Evolutionary conservation across 2,888 invertebrate species (phyloP), one percentile per base, ranked within the genome.

Genomic region (Drosophila subsilvestris): DNA sequence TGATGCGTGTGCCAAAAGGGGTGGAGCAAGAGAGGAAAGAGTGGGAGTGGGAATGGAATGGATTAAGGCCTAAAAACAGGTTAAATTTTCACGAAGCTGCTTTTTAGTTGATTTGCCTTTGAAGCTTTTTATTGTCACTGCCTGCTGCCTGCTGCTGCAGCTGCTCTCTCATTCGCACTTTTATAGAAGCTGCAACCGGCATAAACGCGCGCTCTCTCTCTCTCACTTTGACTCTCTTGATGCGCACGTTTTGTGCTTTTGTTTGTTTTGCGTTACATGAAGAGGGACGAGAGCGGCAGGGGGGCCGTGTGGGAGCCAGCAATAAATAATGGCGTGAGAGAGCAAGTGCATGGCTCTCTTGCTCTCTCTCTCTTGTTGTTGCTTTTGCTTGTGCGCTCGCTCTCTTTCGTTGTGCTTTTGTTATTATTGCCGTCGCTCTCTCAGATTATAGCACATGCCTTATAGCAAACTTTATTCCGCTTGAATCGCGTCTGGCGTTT

Each of bases 401-500:
- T 25, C 20, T 29, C 7, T 22, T 27, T 55, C 18, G 22, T 29
- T 20, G 29, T 29, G 20, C 47, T 59, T 27, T 50, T 71, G 50
- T 69, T 80, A 73, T 74, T 79, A 59, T 78, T 75, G 14, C 37
- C n/a, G 37, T 2, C 37, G 57, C 48, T 60, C 56, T 54, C 54
- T 60, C 48, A 51, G 45, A 43, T 61, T 54, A 51, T 71, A 50
- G 69, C 73, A 76, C 82, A 85, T 73, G 14, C 85, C 85, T 83
- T 83, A 83, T 83, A 72, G 82, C 78, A 83, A 85, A 79, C 69
- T 54, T 54, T 53, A 55, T 25, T 58, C 57, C 65, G 56, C 25
- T 51, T 29, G 43, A 56, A 56, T 60, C 47, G 37, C 54, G 54
- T 59, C 65, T 72, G 73, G 68, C 72, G 50, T 72, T 77, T 63